Percentiles rank a stretch among this genome's conserved stretches.
Conservation (phyloP, 2,888 invertebrate genomes). For the Scelioninae gen. 2 region DNA sequence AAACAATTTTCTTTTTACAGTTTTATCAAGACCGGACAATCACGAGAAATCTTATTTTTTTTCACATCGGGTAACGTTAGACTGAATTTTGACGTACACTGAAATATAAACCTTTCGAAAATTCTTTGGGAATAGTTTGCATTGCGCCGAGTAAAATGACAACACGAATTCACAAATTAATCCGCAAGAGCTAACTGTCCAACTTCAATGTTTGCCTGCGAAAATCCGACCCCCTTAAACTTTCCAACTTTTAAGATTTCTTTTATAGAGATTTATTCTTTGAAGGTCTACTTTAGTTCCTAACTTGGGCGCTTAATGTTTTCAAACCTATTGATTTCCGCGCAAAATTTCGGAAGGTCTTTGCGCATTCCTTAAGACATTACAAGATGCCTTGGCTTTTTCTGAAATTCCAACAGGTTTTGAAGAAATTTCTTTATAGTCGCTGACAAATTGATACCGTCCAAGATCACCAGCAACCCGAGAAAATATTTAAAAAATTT, state of each 20-base stretch:
- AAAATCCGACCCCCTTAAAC: constrained; percentile 3
- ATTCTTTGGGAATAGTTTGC: background rate
- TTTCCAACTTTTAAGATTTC: constrained; percentile 32
- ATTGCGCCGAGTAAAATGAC: background rate
- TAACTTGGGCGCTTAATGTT: constrained; percentile 14
- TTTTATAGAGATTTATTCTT: constrained; percentile 35
- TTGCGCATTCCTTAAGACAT: constrained; percentile 12
- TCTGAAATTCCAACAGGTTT: constrained; percentile 41
- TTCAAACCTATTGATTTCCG: constrained; percentile 30
- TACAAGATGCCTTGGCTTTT: constrained; percentile 34
- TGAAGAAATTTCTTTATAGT: constrained; percentile 8
- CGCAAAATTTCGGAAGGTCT: constrained; percentile 32
- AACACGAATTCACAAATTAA: too few species aligned
- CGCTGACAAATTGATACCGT: constrained; percentile 15
- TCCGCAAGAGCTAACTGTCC: background rate
- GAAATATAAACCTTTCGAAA: too few species aligned
- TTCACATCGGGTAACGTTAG: too few species aligned
- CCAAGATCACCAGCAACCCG: background rate
- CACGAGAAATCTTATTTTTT: too few species aligned
- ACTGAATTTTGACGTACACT: too few species aligned
- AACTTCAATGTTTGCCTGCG: background rate
- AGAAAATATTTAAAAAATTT: too few species aligned
- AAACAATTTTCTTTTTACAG: too few species aligned
- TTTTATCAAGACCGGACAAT: too few species aligned
- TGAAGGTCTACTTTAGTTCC: constrained; percentile 26